Evolutionary conservation across 2,113 vertebrate genomes (phyloP), one percentile per base, ranked within the genome.

Genomic region (Glaucidium brasilianum): DNA sequence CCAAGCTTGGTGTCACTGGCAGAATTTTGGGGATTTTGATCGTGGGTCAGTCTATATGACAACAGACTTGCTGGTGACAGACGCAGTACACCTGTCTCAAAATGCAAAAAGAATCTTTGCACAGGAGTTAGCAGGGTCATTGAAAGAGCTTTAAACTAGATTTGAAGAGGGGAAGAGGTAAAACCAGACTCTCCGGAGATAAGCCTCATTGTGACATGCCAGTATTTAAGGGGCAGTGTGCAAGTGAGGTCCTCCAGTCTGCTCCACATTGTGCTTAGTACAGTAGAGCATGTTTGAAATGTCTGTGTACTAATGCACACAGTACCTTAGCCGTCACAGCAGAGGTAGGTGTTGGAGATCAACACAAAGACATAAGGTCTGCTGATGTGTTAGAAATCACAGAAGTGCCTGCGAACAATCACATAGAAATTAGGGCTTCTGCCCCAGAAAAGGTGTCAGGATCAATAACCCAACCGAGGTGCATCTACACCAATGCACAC

Each of bases 401-500:
- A 0, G 35, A 69, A 63, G 10, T 2, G 4, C 41, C 7, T 49
- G 21, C 68, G 47, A 74, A 55, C 22, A 50, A 22, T 63, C 19
- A 56, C 26, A 27, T 13, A 50, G 39, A 13, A 73, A n/a, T 39
- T 39, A 78, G 21, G 35, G 3, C 12, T 53, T 52, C 9, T 79
- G 8, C 18, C 10, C 19, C 5, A 1, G 8, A 15, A 20, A 32
- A 47, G 26, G 7, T 50, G 22, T 4, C 26, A 30, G 37, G 22
- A 49, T 63, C 26, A 75, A 3, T 56, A 76, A 6, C 22, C 27
- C 22, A 43, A 2, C 22, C 56, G 41, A 76, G 82, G 32, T 37
- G 4, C 8, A 5, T 47, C 26, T 49, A 20, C 26, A 29, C 17
- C 22, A 53, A 3, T 19, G 29, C 45, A 74, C 0, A 0, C 53